These are phyloP conservation scores for Archips crataeganus DNA, from an alignment of 2,888 invertebrate species.

Conservation along the genomic window DNA sequence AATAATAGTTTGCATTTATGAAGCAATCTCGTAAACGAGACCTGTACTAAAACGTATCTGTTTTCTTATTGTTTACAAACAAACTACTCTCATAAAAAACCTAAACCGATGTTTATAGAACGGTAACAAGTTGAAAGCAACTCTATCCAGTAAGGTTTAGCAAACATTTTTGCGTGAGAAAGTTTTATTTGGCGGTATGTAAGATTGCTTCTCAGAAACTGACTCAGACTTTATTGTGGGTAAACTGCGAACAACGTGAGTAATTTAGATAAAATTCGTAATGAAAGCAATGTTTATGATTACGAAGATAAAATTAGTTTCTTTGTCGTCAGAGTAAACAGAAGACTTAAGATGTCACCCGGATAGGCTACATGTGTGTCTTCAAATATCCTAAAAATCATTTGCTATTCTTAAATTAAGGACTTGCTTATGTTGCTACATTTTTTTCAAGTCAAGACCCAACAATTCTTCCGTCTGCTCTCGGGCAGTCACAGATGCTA, in stretches of 20 bases:
- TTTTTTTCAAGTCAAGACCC: no score
- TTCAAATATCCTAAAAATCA: no score
- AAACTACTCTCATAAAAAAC: conserved; percentile 9
- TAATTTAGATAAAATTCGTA: conserved; percentile 32
- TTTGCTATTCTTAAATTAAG: no score
- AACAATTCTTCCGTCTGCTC: no score
- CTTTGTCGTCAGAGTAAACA: background rate
- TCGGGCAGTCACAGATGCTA: no score
- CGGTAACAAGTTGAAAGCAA: conserved; percentile 1
- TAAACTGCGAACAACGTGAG: conserved; percentile 2
- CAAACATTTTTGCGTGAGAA: conserved; percentile 6
- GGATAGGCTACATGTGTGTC: no score
- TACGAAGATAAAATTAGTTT: background rate
- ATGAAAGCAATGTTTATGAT: conserved; percentile 14
- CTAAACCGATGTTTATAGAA: conserved; percentile 5
- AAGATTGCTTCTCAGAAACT: conserved; percentile 28
- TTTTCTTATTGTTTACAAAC: conserved; percentile 25
- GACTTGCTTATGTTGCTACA: no score
- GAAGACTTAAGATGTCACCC: background rate
- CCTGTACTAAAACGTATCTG: background rate
- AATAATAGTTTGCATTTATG: background rate
- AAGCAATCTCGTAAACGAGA: background rate
- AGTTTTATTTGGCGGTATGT: conserved; percentile 2
- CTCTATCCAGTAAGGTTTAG: background rate
- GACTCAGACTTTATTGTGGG: conserved; percentile 25